Evolutionary conservation across 2,888 invertebrate genomes (phyloP), one percentile per base, ranked within the genome.

Genomic region (Bellardia pandia): DNA sequence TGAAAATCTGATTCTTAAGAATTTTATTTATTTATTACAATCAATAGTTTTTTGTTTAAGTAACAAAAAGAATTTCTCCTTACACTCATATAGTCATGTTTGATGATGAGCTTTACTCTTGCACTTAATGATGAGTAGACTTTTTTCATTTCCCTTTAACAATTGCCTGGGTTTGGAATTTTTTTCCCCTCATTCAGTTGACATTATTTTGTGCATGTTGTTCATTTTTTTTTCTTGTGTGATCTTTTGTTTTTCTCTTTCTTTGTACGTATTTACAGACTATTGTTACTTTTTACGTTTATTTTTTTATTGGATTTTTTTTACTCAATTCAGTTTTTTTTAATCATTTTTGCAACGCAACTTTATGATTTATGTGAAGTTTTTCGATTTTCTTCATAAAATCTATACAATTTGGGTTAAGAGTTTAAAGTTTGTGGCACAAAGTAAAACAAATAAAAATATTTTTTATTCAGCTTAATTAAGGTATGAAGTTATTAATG

Each of bases 391-490:
- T 74, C 48, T 23, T 40, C n/a, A 51, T 42, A 42, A 58, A 64
- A n/a, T 30, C 40, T 16, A 53, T 71, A n/a, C 69, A 75, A 86
- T 66, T 71, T 79, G 45, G 58, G 83, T 79, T 79, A 83, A 48
- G 83, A 75, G 79, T 79, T 76, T 86, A 60, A 71, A 83, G 80
- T 80, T 80, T 53, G 62, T 72, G 42, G 9, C 13, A 60, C 16
- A 33, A 37, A 66, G 13, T 45, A 56, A 9, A 56, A 23, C 3
- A 23, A 23, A 45, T 11, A 45, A 45, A 45, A 45, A 45, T 45
- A 45, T 45, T 45, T 1, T 11, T 11, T 45, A 45, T 45, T 45
- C 13, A 45, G 45, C 13, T 45, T 13, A 45, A 45, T 11, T 13
- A 45, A 45, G 45, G 11, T 45, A 45, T 45, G 11, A 45, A 45